phyloP scores from a whole-genome alignment of 2,888 invertebrate species.

The Nemotelus nigrinus region DNA sequence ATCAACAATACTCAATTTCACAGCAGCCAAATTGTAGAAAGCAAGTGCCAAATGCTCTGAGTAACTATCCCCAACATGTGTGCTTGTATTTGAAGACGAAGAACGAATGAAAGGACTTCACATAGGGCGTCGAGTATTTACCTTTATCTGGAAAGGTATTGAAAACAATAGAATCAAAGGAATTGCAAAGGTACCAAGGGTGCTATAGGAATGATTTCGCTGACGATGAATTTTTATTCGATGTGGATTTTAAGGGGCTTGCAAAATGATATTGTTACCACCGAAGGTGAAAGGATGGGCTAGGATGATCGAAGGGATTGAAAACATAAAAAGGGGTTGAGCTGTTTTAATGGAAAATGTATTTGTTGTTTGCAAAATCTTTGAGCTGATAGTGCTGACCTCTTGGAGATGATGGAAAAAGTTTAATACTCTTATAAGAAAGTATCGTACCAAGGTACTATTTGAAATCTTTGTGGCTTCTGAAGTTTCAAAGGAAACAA shows the following conservation, averaged over 20 bases:
- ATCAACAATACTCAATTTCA: too few species aligned
- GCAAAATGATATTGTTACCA: background rate
- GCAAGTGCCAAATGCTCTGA: too few species aligned
- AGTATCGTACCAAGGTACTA: too few species aligned
- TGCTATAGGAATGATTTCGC: slow-evolving; percentile 51
- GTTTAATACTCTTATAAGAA: slow-evolving; percentile 23
- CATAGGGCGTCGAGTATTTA: background rate
- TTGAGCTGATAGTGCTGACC: slow-evolving; percentile 36
- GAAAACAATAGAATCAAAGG: slow-evolving; percentile 30
- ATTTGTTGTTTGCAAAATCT: slow-evolving; percentile 27
- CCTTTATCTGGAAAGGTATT: slow-evolving; percentile 6
- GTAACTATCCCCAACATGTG: too few species aligned
- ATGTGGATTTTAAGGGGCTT: slow-evolving; percentile 10
- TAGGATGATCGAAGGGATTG: background rate
- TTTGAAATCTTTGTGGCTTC: too few species aligned
- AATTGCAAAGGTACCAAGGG: slow-evolving; percentile 45
- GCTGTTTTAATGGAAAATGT: background rate
- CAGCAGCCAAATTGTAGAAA: too few species aligned
- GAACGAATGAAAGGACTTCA: too few species aligned
- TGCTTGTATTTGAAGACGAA: too few species aligned
- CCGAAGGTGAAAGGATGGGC: background rate
- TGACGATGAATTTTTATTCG: slow-evolving; percentile 45
- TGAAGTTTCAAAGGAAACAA: too few species aligned
- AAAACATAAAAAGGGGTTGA: slow-evolving; percentile 28
- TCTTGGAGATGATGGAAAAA: slow-evolving; percentile 20